These are phyloP conservation scores for Miltochrista miniata DNA, from an alignment of 2,888 invertebrate species.

Conservation along the genomic window DNA sequence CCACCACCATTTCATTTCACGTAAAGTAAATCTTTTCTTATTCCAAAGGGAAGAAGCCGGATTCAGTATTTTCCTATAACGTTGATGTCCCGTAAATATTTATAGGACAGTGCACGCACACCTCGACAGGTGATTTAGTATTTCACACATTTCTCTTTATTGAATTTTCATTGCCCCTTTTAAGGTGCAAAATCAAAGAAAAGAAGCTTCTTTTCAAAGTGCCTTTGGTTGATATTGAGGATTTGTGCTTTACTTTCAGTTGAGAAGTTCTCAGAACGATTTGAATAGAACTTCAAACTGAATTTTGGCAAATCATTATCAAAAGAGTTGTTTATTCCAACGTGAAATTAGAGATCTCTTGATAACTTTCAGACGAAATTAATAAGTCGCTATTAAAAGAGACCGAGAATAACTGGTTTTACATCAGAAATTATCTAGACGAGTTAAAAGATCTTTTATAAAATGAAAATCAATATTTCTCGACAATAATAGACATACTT, in stretches of 20 bases:
- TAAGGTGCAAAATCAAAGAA: slow-evolving; percentile 27
- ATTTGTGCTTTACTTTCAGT: not conserved
- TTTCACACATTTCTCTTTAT: slow-evolving; percentile 38
- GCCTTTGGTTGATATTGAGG: not conserved
- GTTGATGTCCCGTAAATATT: slow-evolving; percentile 56
- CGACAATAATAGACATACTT: too few relatives aligned
- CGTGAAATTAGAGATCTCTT: too few relatives aligned
- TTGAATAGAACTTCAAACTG: too few relatives aligned
- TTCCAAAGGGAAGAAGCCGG: not conserved
- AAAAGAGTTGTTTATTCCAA: too few relatives aligned
- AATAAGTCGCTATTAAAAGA: too few relatives aligned
- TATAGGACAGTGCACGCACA: slow-evolving; percentile 37
- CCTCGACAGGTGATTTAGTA: slow-evolving; percentile 50
- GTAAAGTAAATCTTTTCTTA: not conserved
- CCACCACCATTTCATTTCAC: too few relatives aligned
- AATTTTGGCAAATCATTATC: too few relatives aligned
- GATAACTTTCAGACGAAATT: too few relatives aligned
- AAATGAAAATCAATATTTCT: too few relatives aligned
- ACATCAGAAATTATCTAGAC: too few relatives aligned
- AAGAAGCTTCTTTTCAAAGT: not conserved
- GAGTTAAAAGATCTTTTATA: too few relatives aligned
- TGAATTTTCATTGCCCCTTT: slow-evolving; percentile 30
- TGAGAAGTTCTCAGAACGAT: not conserved
- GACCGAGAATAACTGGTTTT: too few relatives aligned
- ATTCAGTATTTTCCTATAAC: slow-evolving; percentile 43